These are phyloP conservation scores for Rhinopithecus roxellana DNA, from an alignment of 2,113 vertebrate species.

Conservation along the genomic window DNA sequence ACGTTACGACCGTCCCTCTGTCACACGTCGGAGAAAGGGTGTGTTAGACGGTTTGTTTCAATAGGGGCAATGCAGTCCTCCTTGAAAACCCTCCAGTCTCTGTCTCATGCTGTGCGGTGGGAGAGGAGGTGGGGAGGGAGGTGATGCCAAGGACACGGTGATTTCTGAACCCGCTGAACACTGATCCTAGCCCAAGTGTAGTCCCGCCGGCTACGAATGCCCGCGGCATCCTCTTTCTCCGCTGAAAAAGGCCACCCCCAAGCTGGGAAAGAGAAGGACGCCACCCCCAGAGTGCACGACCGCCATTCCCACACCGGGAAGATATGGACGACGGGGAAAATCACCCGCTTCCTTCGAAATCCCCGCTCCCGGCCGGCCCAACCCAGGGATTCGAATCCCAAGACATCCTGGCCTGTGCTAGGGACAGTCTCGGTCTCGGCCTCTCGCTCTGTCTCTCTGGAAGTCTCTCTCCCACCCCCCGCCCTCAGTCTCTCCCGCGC, in stretches of 20 bases:
- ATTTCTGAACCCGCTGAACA: not conserved
- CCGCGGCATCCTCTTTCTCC: no score
- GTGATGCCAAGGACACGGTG: not conserved
- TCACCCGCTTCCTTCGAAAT: not conserved
- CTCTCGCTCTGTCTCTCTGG: not conserved
- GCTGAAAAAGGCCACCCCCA: not conserved
- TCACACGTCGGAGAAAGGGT: no score
- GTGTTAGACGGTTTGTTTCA: no score
- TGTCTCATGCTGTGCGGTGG: not conserved
- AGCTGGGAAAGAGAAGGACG: not conserved
- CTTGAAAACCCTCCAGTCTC: no score
- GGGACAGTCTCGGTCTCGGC: not conserved
- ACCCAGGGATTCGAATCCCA: not conserved
- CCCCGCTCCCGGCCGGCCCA: not conserved
- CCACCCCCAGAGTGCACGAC: not conserved
- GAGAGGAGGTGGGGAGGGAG: not conserved
- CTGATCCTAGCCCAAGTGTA: not conserved
- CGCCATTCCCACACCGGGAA: not conserved
- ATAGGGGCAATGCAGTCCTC: no score
- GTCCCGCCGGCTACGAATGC: not conserved
- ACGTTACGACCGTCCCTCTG: fast-evolving
- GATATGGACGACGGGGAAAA: not conserved
- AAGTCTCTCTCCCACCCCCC: not conserved
- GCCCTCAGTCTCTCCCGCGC: not conserved
- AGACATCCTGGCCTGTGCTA: not conserved